Evolutionary conservation across 2,797 vertebrate species (phyloP).

Genomic region (Microctenopoma steveboyesi): DNA sequence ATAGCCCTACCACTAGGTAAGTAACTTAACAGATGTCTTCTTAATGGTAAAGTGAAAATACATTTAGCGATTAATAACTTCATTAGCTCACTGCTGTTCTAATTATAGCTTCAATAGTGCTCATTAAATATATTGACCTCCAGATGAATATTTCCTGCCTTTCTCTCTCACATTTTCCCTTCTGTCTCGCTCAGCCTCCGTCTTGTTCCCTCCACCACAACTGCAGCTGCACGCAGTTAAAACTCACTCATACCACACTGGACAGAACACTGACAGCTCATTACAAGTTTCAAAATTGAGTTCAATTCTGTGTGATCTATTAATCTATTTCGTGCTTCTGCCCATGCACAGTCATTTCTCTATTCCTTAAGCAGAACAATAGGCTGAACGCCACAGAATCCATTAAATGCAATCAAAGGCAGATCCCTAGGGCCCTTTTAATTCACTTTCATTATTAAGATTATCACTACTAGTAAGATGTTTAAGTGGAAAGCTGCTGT

Average conservation of each 20-base stretch:
- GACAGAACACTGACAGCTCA: conserved; percentile 76
- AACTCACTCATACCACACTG: conserved; percentile 19
- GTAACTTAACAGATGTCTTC: conserved; percentile 49
- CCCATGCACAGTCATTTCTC: conserved; percentile 60
- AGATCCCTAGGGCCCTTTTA: conserved; percentile 74
- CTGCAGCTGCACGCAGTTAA: conserved; percentile 24
- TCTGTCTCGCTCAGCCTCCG: conserved; percentile 22
- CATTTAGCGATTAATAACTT: conserved; percentile 50
- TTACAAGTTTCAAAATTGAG: conserved; percentile 77
- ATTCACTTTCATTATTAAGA: conserved; percentile 80
- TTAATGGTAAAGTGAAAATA: conserved; percentile 46
- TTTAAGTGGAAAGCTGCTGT: conserved; percentile 53
- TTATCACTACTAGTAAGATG: conserved; percentile 78
- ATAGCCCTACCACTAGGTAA: conserved; percentile 33
- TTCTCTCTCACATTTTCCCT: conserved; percentile 21
- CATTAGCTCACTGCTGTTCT: conserved; percentile 55
- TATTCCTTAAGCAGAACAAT: conserved; percentile 81
- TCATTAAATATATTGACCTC: conserved; percentile 65
- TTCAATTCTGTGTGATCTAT: conserved; percentile 78
- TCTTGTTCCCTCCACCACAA: conserved; percentile 27
- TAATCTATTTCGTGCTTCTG: conserved; percentile 74
- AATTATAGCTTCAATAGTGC: conserved; percentile 59
- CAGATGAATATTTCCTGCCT: conserved; percentile 40
- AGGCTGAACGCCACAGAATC: conserved; percentile 65
- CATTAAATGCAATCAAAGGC: conserved; percentile 79